Percentiles rank a stretch among this genome's conserved stretches.
Conservation (phyloP, 2,888 invertebrate species). For the Altica lythri region DNA sequence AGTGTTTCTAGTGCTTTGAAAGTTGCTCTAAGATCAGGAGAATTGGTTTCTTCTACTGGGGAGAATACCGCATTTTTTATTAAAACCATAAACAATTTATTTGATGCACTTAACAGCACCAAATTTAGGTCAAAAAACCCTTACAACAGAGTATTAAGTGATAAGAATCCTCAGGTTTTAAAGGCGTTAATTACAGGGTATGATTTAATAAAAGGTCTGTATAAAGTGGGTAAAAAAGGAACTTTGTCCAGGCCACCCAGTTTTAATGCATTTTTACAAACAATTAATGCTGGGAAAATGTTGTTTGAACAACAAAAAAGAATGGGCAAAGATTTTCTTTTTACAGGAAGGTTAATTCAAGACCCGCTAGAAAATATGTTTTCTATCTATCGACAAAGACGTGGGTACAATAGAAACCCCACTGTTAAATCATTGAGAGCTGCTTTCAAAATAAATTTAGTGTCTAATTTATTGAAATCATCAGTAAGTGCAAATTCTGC, state of each 20-base stretch:
- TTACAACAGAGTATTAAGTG: constrained; percentile 6
- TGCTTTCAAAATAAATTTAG: constrained; percentile 13
- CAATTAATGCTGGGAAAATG: constrained; percentile 9
- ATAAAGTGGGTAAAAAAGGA: constrained; percentile 2
- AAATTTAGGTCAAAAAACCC: neutral
- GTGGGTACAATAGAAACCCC: constrained; percentile 9
- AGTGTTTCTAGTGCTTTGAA: constrained; percentile 7
- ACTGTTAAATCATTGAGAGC: constrained; percentile 2
- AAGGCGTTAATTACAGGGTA: constrained; percentile 4
- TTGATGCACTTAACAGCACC: constrained; percentile 9
- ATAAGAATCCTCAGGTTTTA: constrained; percentile 5
- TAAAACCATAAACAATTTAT: constrained; percentile 7
- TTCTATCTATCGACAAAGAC: constrained; percentile 10
- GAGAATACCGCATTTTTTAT: constrained; percentile 8
- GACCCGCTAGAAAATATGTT: constrained; percentile 14
- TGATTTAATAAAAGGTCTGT: constrained; percentile 4
- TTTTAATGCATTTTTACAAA: constrained; percentile 11
- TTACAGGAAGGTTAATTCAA: constrained; percentile 12
- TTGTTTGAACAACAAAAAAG: constrained; percentile 3
- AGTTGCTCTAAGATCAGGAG: constrained; percentile 1
- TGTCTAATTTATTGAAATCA: constrained; percentile 9
- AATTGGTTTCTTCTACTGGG: constrained; percentile 7
- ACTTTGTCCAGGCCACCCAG: neutral
- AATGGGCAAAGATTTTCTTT: neutral
- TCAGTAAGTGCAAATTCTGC: constrained; percentile 9